These are phyloP conservation scores for Rhogogaster chlorosoma DNA, from an alignment of 2,888 invertebrate species.

Conservation along the genomic window DNA sequence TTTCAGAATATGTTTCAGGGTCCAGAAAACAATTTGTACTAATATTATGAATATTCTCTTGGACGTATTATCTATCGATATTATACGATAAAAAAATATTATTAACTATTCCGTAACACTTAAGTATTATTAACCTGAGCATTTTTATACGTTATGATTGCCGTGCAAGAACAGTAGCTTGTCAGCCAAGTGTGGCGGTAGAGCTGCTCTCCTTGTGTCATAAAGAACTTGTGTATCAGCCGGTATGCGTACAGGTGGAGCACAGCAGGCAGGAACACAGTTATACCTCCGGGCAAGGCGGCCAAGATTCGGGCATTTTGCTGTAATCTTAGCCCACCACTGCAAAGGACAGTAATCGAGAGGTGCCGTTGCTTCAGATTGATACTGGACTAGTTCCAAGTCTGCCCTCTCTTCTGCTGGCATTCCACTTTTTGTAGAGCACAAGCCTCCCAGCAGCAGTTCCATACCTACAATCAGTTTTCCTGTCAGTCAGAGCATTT, in stretches of 20 bases:
- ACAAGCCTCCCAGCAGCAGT: slow-evolving; percentile 75
- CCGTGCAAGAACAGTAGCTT: slow-evolving; percentile 76
- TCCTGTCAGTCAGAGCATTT: background rate
- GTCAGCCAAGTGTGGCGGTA: slow-evolving; percentile 75
- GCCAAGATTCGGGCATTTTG: slow-evolving; percentile 77
- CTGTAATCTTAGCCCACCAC: slow-evolving; percentile 76
- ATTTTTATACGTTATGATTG: slow-evolving; percentile 69
- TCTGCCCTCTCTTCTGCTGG: slow-evolving; percentile 77
- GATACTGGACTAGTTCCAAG: slow-evolving; percentile 78
- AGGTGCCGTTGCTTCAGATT: slow-evolving; percentile 77
- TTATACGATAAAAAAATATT: slow-evolving; percentile 12
- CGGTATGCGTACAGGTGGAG: slow-evolving; percentile 75
- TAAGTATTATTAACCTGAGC: slow-evolving; percentile 13
- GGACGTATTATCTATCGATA: background rate
- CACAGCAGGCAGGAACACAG: slow-evolving; percentile 77
- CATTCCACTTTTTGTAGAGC: slow-evolving; percentile 72
- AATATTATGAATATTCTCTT: slow-evolving; percentile 13
- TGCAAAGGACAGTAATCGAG: slow-evolving; percentile 78
- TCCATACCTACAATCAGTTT: slow-evolving; percentile 74
- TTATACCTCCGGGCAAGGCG: slow-evolving; percentile 76
- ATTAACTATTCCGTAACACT: slow-evolving; percentile 25
- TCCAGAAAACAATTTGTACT: slow-evolving; percentile 26
- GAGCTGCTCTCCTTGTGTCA: slow-evolving; percentile 73
- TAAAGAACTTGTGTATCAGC: slow-evolving; percentile 74
- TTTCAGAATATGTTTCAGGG: background rate